These are phyloP conservation scores for Haliclona indistincta DNA, from an alignment of 37 sponge, comb jelly and placozoan species.

Conservation along the genomic window DNA sequence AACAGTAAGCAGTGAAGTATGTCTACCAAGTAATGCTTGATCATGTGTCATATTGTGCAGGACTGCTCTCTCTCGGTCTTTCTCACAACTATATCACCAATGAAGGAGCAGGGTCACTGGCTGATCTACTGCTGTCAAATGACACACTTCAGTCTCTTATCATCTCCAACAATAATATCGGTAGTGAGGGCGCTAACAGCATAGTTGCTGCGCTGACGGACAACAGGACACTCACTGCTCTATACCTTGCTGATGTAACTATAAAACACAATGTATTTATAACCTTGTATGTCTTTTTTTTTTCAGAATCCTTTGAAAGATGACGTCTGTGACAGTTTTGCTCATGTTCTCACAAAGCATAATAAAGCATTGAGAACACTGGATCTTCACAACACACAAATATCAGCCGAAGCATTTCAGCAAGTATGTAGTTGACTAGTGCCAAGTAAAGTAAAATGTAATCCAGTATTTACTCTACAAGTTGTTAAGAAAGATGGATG, in stretches of 20 bases:
- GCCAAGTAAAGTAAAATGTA: too few species aligned
- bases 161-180: slow-evolving; percentile 59
- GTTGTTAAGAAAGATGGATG: too few species aligned
- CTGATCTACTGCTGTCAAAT: slow-evolving; percentile 43
- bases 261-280: neutral
- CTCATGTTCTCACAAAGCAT: slow-evolving; percentile 54
- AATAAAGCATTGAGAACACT: slow-evolving; percentile 44
- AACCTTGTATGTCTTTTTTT: neutral
- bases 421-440: slow-evolving; percentile 3
- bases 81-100: slow-evolving; percentile 65
- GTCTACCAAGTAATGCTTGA: neutral
- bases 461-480: too few species aligned
- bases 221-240: slow-evolving; percentile 60
- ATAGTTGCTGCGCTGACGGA: slow-evolving; percentile 61
- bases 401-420: slow-evolving; percentile 33
- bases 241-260: slow-evolving; percentile 62
- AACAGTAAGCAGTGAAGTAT: slow-evolving; percentile 34
- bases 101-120: slow-evolving; percentile 60
- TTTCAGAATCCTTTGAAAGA: slow-evolving; percentile 60
- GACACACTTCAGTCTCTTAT: slow-evolving; percentile 53
- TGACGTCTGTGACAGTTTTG: slow-evolving; percentile 50
- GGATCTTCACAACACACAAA: slow-evolving; percentile 46
- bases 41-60: slow-evolving; percentile 11
- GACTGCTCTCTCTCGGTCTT: slow-evolving; percentile 52
- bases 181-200: slow-evolving; percentile 62